phyloP scores from a whole-genome alignment of 2,888 invertebrate species.

The Parochlus steinenii region DNA sequence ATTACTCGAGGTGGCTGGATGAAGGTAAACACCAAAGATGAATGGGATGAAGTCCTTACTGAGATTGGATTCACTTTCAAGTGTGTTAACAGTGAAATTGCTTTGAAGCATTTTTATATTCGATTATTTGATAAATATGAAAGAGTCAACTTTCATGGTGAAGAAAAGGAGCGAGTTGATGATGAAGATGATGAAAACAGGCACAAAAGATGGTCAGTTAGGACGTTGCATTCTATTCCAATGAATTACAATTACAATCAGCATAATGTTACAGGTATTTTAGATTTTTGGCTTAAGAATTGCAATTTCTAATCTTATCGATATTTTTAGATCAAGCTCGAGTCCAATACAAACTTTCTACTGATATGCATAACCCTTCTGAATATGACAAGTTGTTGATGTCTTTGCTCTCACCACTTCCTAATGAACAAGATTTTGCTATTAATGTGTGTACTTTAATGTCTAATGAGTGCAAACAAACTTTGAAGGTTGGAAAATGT shows the following conservation, averaged over 20 bases:
- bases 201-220: conserved; percentile 47
- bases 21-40: conserved; percentile 60
- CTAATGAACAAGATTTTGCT: conserved; percentile 97
- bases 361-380: conserved; percentile 46
- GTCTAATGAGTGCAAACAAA: conserved; percentile 84
- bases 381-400: conserved; percentile 79
- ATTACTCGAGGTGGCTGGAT: conserved; percentile 87
- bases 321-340: conserved; percentile 37
- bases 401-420: conserved; percentile 85
- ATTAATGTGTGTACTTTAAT: conserved; percentile 92
- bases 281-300: background rate
- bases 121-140: conserved; percentile 79
- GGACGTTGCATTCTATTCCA: conserved; percentile 49
- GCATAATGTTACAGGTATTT: conserved; percentile 52
- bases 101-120: conserved; percentile 67
- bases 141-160: conserved; percentile 72
- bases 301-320: background rate
- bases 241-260: conserved; percentile 62
- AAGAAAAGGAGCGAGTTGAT: conserved; percentile 64
- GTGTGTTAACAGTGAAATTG: conserved; percentile 79
- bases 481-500: conserved; percentile 68
- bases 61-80: conserved; percentile 60
- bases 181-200: conserved; percentile 57
- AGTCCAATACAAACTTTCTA: conserved; percentile 47
- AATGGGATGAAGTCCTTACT: conserved; percentile 70